Conservation (phyloP, 2,888 invertebrate species). For the Aleiodes alternator region DNA sequence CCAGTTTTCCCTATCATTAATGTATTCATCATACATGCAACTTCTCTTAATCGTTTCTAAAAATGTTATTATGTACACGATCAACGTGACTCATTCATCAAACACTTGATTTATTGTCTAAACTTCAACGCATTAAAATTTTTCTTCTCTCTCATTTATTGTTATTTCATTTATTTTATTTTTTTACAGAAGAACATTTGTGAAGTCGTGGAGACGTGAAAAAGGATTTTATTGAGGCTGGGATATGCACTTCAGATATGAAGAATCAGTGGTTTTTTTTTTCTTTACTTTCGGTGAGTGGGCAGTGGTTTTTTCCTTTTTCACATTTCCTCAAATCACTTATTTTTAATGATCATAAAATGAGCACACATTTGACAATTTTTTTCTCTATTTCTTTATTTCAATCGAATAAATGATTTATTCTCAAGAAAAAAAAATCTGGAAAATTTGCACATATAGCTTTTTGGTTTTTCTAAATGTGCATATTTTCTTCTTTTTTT, state of each 20-base stretch:
- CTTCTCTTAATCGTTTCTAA: neutral
- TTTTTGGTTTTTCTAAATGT: no score
- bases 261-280: conserved; percentile 26
- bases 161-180: neutral
- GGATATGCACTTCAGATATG: conserved; percentile 43
- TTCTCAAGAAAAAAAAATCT: neutral
- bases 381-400: no score
- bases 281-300: conserved; percentile 11
- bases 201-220: neutral
- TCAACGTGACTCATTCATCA: conserved; percentile 26
- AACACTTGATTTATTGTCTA: conserved; percentile 43
- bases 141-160: no score
- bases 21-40: neutral
- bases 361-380: no score
- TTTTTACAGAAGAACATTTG: conserved; percentile 22
- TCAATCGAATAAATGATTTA: no score
- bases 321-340: conserved; percentile 7
- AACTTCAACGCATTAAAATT: conserved; percentile 34
- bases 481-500: no score
- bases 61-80: neutral
- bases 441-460: no score
- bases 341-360: neutral
- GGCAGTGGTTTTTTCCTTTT: conserved; percentile 27
- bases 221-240: neutral
- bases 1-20: neutral